These are phyloP conservation scores for Syndactyla subalaris DNA, from an alignment of 2,797 vertebrate species.

Conservation along the genomic window DNA sequence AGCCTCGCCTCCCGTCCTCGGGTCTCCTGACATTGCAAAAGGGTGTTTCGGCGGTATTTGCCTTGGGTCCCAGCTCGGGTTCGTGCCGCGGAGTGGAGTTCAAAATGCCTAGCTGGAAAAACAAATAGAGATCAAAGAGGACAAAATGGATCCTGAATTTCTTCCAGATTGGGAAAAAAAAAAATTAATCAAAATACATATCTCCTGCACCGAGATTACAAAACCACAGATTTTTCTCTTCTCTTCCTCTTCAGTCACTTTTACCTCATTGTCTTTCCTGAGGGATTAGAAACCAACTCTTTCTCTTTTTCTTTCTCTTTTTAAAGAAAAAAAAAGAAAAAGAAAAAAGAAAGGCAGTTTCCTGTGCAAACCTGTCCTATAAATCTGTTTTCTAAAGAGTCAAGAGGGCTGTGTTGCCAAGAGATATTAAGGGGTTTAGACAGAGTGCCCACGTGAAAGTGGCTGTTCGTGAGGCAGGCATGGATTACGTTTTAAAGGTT, in stretches of 20 bases:
- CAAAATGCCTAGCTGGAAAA: conserved; percentile 69
- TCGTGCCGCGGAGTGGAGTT: conserved; percentile 59
- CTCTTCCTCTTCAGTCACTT: background rate
- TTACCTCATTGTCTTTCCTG: background rate
- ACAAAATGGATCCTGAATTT: conserved; percentile 62
- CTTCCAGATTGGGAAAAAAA: background rate
- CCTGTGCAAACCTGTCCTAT: background rate
- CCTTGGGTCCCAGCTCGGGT: conserved; percentile 54
- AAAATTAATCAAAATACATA: background rate
- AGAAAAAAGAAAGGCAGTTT: background rate
- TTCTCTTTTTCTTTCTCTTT: background rate
- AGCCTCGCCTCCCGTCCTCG: background rate
- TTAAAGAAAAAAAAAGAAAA: background rate
- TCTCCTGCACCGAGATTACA: conserved; percentile 4
- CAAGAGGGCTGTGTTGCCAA: conserved; percentile 28
- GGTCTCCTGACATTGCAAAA: conserved; percentile 72
- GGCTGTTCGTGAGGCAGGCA: background rate
- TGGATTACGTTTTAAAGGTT: conserved; percentile 26
- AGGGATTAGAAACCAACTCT: background rate
- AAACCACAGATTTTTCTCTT: background rate
- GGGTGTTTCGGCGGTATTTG: conserved; percentile 58
- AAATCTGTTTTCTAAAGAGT: conserved; percentile 13
- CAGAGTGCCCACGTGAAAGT: conserved; percentile 43
- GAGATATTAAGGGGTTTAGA: conserved; percentile 58
- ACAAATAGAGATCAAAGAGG: conserved; percentile 74